Percentiles rank a stretch among this genome's conserved stretches.
Evolutionary conservation across 2,113 vertebrate species (phyloP).

Genomic region (Chionodraco myersi): DNA sequence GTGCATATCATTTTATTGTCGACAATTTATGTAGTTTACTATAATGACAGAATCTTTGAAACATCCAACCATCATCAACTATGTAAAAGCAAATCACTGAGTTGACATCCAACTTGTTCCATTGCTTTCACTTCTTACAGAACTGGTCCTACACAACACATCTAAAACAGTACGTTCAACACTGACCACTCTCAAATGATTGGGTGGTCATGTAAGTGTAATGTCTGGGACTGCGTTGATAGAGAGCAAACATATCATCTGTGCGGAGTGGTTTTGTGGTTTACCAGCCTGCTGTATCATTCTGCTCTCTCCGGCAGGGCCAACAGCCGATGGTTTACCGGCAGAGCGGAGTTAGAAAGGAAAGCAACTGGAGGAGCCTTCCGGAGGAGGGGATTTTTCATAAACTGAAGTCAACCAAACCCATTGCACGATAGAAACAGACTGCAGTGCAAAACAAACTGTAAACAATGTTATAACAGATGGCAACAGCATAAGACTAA

Average conservation of each 20-base stretch:
- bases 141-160: not conserved
- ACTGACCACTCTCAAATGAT: slow-evolving; percentile 6
- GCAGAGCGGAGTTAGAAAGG: slow-evolving; percentile 11
- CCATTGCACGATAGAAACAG: not conserved
- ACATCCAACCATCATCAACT: not conserved
- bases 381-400: not conserved
- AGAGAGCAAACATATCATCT: slow-evolving; percentile 54
- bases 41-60: not conserved
- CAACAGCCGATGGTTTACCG: slow-evolving; percentile 2
- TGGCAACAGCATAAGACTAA: not conserved
- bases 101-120: not conserved
- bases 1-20: not conserved
- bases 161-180: slow-evolving; percentile 4
- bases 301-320: slow-evolving; percentile 16
- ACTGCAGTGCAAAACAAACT: not conserved
- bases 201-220: slow-evolving; percentile 42
- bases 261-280: slow-evolving; percentile 56
- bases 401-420: not conserved
- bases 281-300: slow-evolving; percentile 38
- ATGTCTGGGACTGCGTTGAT: slow-evolving; percentile 9
- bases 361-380: not conserved
- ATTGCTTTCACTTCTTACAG: not conserved
- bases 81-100: not conserved
- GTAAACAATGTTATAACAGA: not conserved
- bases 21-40: not conserved